These are phyloP conservation scores for Cygnus olor DNA, from an alignment of 2,797 vertebrate species.

Conservation along the genomic window DNA sequence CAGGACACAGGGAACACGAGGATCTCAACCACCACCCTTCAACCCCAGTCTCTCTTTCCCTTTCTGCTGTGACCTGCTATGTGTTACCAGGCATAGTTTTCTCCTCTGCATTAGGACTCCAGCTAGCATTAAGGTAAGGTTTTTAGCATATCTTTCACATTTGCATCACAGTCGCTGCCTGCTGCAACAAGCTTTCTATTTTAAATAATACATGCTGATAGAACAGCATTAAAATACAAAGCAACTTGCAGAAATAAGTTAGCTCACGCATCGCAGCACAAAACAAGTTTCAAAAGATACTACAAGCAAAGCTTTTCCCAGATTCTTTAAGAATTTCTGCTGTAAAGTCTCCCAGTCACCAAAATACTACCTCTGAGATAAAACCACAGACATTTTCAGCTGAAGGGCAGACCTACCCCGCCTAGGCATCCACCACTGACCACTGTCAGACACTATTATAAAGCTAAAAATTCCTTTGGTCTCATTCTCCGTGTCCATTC, in stretches of 20 bases:
- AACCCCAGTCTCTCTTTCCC: neutral
- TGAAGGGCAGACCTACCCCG: neutral
- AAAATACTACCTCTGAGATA: neutral
- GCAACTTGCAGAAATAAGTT: neutral
- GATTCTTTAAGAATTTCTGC: neutral
- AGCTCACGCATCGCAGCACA: neutral
- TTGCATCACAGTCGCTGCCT: fast-evolving
- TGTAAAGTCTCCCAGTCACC: neutral
- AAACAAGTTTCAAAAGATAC: neutral
- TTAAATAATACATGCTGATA: neutral
- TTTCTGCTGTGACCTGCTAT: neutral
- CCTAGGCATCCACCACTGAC: neutral
- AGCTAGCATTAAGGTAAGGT: fast-evolving
- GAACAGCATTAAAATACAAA: neutral
- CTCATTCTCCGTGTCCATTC: neutral
- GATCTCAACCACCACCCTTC: neutral
- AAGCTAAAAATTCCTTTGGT: neutral
- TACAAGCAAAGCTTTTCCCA: neutral
- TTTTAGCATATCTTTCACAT: neutral
- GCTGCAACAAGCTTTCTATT: neutral
- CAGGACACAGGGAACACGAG: neutral
- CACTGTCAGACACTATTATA: neutral
- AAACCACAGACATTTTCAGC: neutral
- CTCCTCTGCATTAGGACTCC: neutral
- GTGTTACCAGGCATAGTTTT: fast-evolving